Conservation (phyloP, 2,797 vertebrate species). For the Pseudochirops corinnae region DNA sequence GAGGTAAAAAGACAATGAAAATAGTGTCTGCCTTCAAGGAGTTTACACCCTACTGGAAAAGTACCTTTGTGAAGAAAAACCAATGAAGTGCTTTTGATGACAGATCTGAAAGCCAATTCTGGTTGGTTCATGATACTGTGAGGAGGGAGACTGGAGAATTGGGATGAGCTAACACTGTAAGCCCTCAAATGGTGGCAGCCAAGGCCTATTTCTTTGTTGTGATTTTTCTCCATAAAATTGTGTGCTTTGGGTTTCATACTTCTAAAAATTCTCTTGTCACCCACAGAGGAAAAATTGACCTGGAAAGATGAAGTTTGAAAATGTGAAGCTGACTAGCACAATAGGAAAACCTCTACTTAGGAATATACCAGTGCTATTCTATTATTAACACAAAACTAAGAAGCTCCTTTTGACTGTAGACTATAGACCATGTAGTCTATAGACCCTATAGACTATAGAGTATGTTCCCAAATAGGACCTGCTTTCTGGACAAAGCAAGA, state of each 20-base stretch:
- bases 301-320: not conserved
- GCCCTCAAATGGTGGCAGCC: not conserved
- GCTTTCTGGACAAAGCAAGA: not conserved
- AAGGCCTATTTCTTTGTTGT: not conserved
- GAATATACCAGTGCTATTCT: not conserved
- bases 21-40: not conserved
- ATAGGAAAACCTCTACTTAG: not conserved
- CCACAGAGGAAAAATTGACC: not conserved
- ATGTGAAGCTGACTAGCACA: not conserved
- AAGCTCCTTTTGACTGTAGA: not conserved
- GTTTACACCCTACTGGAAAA: not conserved
- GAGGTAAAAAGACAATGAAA: not conserved
- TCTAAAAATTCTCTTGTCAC: not conserved
- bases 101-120: not conserved
- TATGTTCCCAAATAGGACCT: not conserved
- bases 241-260: not conserved
- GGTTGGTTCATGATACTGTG: not conserved
- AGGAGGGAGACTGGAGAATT: not conserved
- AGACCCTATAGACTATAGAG: not conserved
- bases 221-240: not conserved
- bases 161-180: not conserved
- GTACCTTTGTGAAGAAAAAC: not conserved
- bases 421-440: not conserved
- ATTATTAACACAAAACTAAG: not conserved
- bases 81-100: not conserved